Evolutionary conservation across 2,797 vertebrate species (phyloP).

Genomic region (Cottoperca gobio): DNA sequence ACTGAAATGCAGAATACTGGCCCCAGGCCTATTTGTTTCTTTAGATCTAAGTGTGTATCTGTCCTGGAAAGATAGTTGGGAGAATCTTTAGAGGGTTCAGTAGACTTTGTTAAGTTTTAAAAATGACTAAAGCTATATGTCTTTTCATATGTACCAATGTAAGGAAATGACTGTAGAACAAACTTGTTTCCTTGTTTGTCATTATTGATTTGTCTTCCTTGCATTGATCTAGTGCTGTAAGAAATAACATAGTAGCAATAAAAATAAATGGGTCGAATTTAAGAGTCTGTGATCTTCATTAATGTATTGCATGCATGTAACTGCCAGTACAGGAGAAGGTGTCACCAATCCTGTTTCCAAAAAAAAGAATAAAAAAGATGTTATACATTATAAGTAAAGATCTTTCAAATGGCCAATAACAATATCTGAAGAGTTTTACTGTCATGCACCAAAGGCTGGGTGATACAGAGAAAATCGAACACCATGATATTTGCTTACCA

Average conservation of each 20-base stretch:
- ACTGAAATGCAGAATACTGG: constrained; percentile 19
- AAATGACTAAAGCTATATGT: constrained; percentile 42
- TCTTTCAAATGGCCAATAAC: neutral
- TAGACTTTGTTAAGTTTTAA: constrained; percentile 25
- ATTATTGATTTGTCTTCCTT: constrained; percentile 6
- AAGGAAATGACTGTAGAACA: constrained; percentile 5
- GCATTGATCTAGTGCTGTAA: constrained; percentile 5
- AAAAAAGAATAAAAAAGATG: neutral
- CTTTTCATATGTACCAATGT: constrained; percentile 11
- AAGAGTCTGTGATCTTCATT: constrained; percentile 4
- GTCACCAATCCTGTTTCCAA: neutral
- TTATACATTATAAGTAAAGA: neutral
- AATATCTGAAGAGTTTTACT: neutral
- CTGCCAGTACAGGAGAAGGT: neutral
- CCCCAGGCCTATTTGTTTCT: constrained; percentile 16
- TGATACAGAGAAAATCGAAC: too few species aligned
- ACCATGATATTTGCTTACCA: too few species aligned
- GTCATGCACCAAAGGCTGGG: neutral
- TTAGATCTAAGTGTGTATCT: constrained; percentile 37
- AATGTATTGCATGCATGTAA: neutral
- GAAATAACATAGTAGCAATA: constrained; percentile 17
- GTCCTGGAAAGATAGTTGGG: constrained; percentile 21
- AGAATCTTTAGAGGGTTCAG: constrained; percentile 35
- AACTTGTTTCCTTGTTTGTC: neutral
- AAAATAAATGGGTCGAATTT: neutral